These are phyloP conservation scores for Ormyrus thymus DNA, from an alignment of 2,888 invertebrate genomes.

Conservation along the genomic window DNA sequence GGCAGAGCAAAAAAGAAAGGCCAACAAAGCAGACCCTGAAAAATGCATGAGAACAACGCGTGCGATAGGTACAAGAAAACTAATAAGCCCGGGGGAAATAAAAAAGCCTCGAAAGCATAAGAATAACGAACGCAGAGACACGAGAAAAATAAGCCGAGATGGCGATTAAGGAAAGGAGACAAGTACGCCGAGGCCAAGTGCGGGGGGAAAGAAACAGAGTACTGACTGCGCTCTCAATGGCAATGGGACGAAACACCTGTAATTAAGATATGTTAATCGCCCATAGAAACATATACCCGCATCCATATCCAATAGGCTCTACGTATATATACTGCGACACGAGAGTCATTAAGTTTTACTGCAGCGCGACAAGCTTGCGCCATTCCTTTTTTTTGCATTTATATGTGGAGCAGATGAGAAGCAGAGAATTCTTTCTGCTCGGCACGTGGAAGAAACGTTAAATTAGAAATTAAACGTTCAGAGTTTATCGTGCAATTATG, in stretches of 20 bases:
- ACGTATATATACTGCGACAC: slow-evolving; percentile 20
- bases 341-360: slow-evolving; percentile 51
- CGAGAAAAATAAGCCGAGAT: slow-evolving; percentile 46
- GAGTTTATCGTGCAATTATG: too few species aligned
- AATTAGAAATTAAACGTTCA: background rate
- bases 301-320: slow-evolving; percentile 41
- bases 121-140: slow-evolving; percentile 61
- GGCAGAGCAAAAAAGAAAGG: background rate
- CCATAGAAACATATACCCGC: slow-evolving; percentile 57
- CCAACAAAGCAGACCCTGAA: background rate
- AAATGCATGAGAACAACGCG: background rate
- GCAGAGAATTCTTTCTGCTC: background rate
- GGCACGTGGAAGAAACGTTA: background rate
- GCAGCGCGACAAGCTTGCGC: slow-evolving; percentile 14
- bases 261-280: slow-evolving; percentile 71
- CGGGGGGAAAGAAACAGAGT: slow-evolving; percentile 24
- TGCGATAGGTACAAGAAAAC: background rate
- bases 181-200: slow-evolving; percentile 38
- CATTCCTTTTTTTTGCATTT: background rate
- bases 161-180: slow-evolving; percentile 52
- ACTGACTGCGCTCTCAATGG: slow-evolving; percentile 59
- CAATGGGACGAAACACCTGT: slow-evolving; percentile 65
- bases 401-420: slow-evolving; percentile 9
- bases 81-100: slow-evolving; percentile 15
- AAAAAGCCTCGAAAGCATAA: slow-evolving; percentile 10